Evolutionary conservation across 2,113 vertebrate genomes (phyloP), one percentile per base, ranked within the genome.

Genomic region (Sturnus vulgaris): DNA sequence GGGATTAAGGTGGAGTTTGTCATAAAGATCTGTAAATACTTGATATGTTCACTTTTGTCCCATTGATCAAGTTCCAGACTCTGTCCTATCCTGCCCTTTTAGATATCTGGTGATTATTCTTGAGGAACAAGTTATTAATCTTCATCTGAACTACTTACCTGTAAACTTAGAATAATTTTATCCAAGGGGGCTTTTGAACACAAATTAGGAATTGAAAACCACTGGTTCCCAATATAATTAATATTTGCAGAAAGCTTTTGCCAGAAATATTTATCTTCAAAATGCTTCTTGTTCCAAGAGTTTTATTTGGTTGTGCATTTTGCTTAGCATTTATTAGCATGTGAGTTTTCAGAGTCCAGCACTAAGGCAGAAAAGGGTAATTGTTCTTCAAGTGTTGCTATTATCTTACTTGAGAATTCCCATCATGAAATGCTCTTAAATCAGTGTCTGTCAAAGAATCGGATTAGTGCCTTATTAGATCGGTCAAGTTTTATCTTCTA

Each of bases 281-380:
- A 95, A 86, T 37, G n/a, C 8, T 82, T 46, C 40, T 87, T 91
- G 37, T 96, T 97, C 82, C 25, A 20, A 94, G 88, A 92, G 71
- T 64, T 95, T 96, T 93, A 80, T 91, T 96, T 95, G 93, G 35
- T 95, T 92, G 95, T 92, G 90, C 7, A 56, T 92, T 96, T 96
- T 95, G 63, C 77, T 92, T 93, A 95, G 69, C 3, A 11, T 86
- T 95, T 95, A 81, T 90, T 94, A 64, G 7, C 35, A 70, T 65
- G 46, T 39, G 77, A n/a, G 64, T 86, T 96, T 96, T 93, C 80
- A 44, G 70, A 80, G 49, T 82, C n/a, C 79, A 85, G 30, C 56
- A 52, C 47, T 60, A 42, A 91, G 50, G 66, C 95, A 97, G 85
- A 96, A 63, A 75, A 60, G 81, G 50, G 27, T 82, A 95, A 84